A percentile compares a stretch with the other conserved stretches of the same genome.
phyloP scores from a whole-genome alignment of 2,888 invertebrate species.

The Adineta ricciae region DNA sequence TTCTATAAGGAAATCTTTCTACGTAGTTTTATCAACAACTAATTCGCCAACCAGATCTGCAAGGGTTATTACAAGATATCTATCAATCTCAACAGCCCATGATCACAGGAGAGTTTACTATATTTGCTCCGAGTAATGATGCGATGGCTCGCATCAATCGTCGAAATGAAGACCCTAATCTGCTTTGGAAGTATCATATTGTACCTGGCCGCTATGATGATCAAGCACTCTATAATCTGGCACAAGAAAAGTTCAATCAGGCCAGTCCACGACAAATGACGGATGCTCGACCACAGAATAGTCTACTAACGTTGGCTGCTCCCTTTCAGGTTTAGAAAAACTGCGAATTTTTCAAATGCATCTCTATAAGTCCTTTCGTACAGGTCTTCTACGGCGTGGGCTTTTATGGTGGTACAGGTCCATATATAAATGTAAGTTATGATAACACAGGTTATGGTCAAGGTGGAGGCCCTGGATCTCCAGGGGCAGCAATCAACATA shows the following conservation, averaged over 20 bases:
- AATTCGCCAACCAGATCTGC: conserved; percentile 16
- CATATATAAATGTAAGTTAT: conserved; percentile 3
- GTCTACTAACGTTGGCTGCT: background rate
- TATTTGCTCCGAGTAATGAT: conserved; percentile 17
- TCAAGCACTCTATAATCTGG: background rate
- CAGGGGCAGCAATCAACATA: background rate
- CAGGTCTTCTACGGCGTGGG: background rate
- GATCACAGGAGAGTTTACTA: background rate
- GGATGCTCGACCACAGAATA: background rate
- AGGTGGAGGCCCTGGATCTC: background rate
- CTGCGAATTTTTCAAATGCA: background rate
- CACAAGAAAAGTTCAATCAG: background rate
- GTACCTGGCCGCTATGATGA: conserved; percentile 11
- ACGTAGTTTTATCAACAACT: conserved; percentile 14
- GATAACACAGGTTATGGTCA: background rate
- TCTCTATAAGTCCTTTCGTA: background rate
- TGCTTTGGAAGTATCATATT: conserved; percentile 15
- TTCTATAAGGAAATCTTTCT: background rate
- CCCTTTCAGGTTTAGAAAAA: background rate
- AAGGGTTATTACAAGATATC: background rate
- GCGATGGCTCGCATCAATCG: background rate
- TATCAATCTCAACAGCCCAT: background rate
- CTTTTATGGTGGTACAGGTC: background rate
- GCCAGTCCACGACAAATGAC: background rate
- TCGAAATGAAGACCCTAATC: background rate